Conservation (phyloP, 1,140 invertebrate species). For the honey bee (Apis mellifera) region Amel_HAv3.1 CM009931.2:15829501-15830000, state of each 20-base stretch:
- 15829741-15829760: neutral
- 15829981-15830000: neutral
- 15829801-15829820: neutral
- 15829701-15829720: too few relatives aligned
- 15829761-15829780: neutral
- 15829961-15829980: constrained; percentile 4
- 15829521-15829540: too few relatives aligned
- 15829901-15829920: constrained; percentile 1
- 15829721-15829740: neutral
- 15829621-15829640: too few relatives aligned
- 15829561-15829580: too few relatives aligned
- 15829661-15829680: too few relatives aligned
- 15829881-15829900: neutral
- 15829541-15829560: too few relatives aligned
- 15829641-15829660: too few relatives aligned
- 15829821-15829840: neutral
- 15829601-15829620: too few relatives aligned
- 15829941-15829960: neutral
- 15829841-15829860: neutral
- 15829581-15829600: too few relatives aligned
- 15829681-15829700: too few relatives aligned
- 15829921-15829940: constrained; percentile 12
- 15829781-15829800: neutral
- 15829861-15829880: neutral
- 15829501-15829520: too few relatives aligned